These are phyloP conservation scores for Salarias fasciatus DNA, from an alignment of 2,797 vertebrate genomes.

Conservation along the genomic window DNA sequence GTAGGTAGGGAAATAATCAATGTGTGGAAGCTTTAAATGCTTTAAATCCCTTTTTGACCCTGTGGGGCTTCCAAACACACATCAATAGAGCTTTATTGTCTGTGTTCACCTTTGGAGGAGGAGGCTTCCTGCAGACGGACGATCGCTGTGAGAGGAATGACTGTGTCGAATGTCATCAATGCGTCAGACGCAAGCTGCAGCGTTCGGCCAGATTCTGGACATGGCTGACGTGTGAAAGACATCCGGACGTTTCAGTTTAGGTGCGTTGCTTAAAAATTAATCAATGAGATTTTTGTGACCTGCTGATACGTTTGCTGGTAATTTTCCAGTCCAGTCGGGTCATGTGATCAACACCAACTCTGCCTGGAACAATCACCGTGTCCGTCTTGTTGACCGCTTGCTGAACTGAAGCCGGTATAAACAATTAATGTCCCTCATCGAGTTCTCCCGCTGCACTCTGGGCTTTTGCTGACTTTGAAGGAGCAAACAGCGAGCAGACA, in stretches of 20 bases:
- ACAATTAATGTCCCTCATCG: conserved; percentile 34
- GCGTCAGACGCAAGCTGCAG: no score
- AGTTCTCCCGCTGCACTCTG: conserved; percentile 28
- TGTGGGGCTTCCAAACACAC: neutral
- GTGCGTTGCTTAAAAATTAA: no score
- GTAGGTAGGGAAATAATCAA: no score
- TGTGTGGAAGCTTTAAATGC: conserved; percentile 8
- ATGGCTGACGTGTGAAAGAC: no score
- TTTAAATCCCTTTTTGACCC: conserved; percentile 27
- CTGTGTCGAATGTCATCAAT: no score
- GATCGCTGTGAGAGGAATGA: no score
- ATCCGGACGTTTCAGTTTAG: no score
- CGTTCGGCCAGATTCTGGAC: no score
- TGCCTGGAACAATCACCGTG: conserved; percentile 18
- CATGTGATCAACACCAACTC: neutral
- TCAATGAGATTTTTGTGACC: no score
- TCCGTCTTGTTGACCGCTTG: conserved; percentile 31
- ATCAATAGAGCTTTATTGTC: conserved; percentile 10
- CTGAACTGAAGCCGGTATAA: conserved; percentile 43
- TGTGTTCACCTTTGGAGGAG: conserved; percentile 36
- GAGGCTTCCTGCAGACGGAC: no score
- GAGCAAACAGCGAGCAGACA: conserved; percentile 39
- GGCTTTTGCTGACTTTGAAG: conserved; percentile 59
- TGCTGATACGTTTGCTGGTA: no score
- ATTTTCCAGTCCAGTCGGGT: no score